phyloP scores from a whole-genome alignment of 1,140 invertebrate genomes.

The Halyomorpha halys region DNA sequence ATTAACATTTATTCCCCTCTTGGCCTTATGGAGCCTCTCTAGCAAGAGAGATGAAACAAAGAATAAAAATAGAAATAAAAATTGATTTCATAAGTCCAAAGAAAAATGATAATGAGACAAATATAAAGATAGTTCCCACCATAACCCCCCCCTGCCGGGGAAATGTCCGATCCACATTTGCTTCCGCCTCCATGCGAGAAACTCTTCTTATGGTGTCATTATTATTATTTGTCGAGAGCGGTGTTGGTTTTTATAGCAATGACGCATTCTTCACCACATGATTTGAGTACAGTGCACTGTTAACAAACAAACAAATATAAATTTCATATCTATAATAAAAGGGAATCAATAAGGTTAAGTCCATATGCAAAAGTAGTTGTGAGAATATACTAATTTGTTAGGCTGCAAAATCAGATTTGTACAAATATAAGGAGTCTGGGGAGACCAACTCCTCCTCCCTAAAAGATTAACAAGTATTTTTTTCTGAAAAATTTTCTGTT shows the following conservation, averaged over 20 bases:
- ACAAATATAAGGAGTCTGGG: no score
- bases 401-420: no score
- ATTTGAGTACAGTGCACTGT: slow-evolving; percentile 81
- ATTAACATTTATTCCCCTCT: slow-evolving; percentile 9
- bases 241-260: slow-evolving; percentile 90
- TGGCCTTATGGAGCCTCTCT: slow-evolving; percentile 7
- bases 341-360: no score
- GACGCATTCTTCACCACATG: slow-evolving; percentile 84
- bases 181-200: not conserved
- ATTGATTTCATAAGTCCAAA: slow-evolving; percentile 5
- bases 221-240: slow-evolving; percentile 77
- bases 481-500: no score
- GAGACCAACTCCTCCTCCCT: no score
- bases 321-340: no score
- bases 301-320: slow-evolving; percentile 25
- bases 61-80: slow-evolving; percentile 5
- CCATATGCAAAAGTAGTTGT: no score
- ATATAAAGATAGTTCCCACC: slow-evolving; percentile 2
- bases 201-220: not conserved
- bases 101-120: slow-evolving; percentile 1
- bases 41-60: not conserved
- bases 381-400: no score
- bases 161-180: slow-evolving; percentile 2
- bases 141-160: slow-evolving; percentile 7
- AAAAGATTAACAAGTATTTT: no score